Evolutionary conservation across 2,113 vertebrate species (phyloP), one percentile per base, ranked within the genome.

Genomic region (Hystrix cristata): DNA sequence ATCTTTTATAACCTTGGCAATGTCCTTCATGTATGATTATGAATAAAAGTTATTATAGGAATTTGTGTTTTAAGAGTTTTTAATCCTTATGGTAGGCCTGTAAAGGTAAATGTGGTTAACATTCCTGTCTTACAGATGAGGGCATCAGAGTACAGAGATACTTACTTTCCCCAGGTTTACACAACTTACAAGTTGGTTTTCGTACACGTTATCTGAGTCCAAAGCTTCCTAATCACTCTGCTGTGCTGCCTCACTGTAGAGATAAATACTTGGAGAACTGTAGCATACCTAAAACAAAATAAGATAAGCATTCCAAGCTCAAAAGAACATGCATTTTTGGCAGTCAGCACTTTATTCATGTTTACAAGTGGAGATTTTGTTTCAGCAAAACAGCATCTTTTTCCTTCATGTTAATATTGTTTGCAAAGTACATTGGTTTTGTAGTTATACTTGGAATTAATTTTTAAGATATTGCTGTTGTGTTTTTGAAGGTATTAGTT

Each of bases 391-490:
- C 15, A 76, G 60, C 21, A 76, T 64, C 10, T 92, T 55, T 87
- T 90, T 86, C 74, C 64, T 90, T 78, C 23, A 55, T 34, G 27
- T 89, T 95, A 82, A 89, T 85, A 11, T 87, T 88, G 12, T 79
- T 76, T 92, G 76, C 87, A 55, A 83, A 55, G n/a, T 83, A 80
- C 21, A 87, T 27, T 95, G 67, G 67, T 87, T 89, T 95, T 92
- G 51, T 83, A 16, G 15, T 83, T 88, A 60, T 72, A 21, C 92
- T 94, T 92, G 60, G n/a, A 92, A 90, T 90, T 78, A 83, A 48
- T 82, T 90, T 92, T 27, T 86, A 90, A 79, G 74, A 87, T 79
- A 90, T 95, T 92, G 60, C 31, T 94, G 16, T 90, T 86, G 55
- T 10, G 38, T 95, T 95, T 12, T 76, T 94, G 69, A 19, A 86